Evolutionary conservation across 2,797 vertebrate species (phyloP).

Genomic region (Furcifer pardalis): DNA sequence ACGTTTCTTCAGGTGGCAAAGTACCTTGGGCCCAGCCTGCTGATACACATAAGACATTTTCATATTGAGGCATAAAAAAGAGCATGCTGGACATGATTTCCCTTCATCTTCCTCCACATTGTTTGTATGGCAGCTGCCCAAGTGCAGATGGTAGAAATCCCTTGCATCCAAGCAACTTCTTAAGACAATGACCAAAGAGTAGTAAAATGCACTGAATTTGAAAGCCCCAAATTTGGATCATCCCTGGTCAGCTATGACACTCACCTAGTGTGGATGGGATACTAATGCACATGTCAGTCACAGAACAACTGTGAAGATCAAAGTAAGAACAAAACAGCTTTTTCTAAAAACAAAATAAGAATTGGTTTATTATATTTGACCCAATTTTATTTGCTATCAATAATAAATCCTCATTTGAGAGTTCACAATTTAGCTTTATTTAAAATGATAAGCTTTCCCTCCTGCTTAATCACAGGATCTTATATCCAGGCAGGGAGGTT

Average conservation of each 20-base stretch:
- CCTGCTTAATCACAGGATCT: background rate
- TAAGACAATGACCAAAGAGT: background rate
- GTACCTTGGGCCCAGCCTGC: background rate
- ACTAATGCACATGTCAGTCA: background rate
- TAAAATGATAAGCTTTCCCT: background rate
- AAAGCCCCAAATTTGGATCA: background rate
- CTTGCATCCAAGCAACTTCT: background rate
- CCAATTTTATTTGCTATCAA: background rate
- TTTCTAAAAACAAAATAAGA: background rate
- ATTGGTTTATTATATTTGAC: background rate
- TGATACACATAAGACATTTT: background rate
- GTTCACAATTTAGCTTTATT: background rate
- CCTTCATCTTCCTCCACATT: background rate
- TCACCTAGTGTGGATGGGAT: no score
- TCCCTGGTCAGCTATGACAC: background rate
- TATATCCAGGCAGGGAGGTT: no score
- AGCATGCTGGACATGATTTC: background rate
- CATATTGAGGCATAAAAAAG: no score
- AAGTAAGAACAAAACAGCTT: background rate
- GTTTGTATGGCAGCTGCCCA: background rate
- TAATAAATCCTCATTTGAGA: background rate
- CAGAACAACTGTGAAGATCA: background rate
- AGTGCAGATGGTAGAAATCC: background rate
- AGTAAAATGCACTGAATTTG: background rate
- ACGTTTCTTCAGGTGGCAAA: background rate